These are phyloP conservation scores for Oreotrochilus melanogaster DNA, from an alignment of 2,113 vertebrate genomes.

Conservation along the genomic window DNA sequence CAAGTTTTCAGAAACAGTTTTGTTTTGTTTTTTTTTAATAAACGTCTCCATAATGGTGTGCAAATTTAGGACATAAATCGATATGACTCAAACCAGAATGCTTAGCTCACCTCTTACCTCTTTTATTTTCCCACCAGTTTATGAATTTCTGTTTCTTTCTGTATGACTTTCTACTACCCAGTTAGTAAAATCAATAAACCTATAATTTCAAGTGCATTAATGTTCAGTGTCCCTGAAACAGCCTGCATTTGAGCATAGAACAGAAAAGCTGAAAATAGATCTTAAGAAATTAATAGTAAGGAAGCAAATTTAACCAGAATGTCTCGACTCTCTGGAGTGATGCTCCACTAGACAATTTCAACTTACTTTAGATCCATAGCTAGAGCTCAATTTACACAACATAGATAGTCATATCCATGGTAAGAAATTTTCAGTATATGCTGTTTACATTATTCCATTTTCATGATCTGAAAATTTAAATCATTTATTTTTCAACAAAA, in stretches of 20 bases:
- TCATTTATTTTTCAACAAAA: not conserved
- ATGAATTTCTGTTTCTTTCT: not conserved
- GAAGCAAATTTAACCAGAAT: constrained; percentile 71
- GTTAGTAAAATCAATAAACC: not conserved
- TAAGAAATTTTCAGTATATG: not conserved
- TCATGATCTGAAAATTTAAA: not conserved
- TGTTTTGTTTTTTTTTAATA: not conserved
- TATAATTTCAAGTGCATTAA: not conserved
- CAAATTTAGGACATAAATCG: not conserved
- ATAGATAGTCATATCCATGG: not conserved
- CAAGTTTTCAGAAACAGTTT: not conserved
- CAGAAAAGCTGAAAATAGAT: constrained; percentile 65
- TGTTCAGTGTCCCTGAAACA: not conserved
- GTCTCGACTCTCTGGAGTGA: constrained; percentile 70
- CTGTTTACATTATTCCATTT: not conserved
- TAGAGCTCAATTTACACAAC: not conserved
- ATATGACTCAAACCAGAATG: not conserved
- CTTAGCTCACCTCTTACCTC: not conserved
- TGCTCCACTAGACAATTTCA: constrained; percentile 66
- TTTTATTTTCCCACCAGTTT: not conserved
- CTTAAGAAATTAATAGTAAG: constrained; percentile 45
- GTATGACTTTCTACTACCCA: not conserved
- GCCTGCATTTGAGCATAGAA: not conserved
- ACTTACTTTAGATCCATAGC: constrained; percentile 38
- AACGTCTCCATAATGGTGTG: not conserved